Evolutionary conservation across 92 coral and sea anemone species (phyloP), one percentile per base, ranked within the genome.

Genomic region (Zoanthus sociatus): DNA sequence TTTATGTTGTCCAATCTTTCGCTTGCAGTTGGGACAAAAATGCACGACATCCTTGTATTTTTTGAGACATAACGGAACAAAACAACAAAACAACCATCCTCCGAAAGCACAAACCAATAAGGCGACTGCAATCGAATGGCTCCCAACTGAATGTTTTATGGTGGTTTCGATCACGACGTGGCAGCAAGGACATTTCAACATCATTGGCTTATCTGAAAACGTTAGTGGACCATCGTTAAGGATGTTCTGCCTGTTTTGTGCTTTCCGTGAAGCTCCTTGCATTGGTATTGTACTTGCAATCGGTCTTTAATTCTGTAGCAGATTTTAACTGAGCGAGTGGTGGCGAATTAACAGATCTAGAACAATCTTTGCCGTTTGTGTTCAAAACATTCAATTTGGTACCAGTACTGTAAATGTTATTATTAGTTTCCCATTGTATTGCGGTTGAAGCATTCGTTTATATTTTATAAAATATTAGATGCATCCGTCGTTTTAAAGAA

Each of bases 81-180:
- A 18, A 47, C 78, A 74, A 54, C 78, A 74, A 17, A 74, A 48
- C n/a, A 74, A 16, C 56, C 78, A 74, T 9, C 78, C 78, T 3
- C 78, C 78, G 13, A 74, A 74, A 7, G 78, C 78, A 9, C 78
- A 74, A 74, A 74, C 78, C 31, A 74, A 18, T 30, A 74, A 3
- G 33, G 32, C 31, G 6, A 46, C 60, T 3, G 78, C 78, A 16
- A 74, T 0, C 17, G 78, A 46, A 21, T 48, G 78, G 18, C 58
- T 47, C 9, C 78, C 78, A 48, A 45, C 58, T 74, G 78, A 74
- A 74, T 45, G 18, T n/a, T 18, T 74, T 74, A 58, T 74, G 32
- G 12, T 17, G n/a, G 78, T 74, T 46, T 74, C 56, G 31, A 48
- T 7, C 3, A 26, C 9, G 20, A 45, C 78, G 13, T 47, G 58